Evolutionary conservation across 2,888 invertebrate species (phyloP), one percentile per base, ranked within the genome.

Genomic region (Cybosia mesomella): DNA sequence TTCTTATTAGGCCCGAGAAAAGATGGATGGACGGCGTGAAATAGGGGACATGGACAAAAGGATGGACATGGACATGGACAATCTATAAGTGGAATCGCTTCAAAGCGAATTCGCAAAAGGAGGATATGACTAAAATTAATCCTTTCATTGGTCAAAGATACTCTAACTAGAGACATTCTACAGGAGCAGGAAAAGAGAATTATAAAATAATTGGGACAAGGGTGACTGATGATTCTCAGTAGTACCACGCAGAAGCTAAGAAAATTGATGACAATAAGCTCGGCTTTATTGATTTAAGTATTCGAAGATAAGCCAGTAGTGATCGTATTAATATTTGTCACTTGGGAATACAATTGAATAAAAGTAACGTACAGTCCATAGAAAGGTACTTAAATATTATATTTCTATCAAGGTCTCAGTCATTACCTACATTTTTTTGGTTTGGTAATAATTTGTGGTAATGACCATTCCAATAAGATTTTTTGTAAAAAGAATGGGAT

Each of bases 401-500:
- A 49, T 9, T 49, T n/a, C 49, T n/a, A n/a, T n/a, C 49, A 49
- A 49, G 49, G 49, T 49, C 49, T 49, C 49, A 49, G 49, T 49
- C 49, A 49, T 49, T 49, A 49, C 49, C 49, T 18, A 49, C 8
- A 49, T 49, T 49, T 49, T 43, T 49, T 49, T 49, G 49, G n/a
- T 49, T 49, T 49, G 49, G 49, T 9, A 49, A 49, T 49, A 49
- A 49, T 49, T n/a, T 7, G 1, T 8, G 1, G 49, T 49, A 49
- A 49, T 49, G n/a, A 49, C 49, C 49, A 49, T 49, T 49, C 49
- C n/a, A 49, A 49, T 49, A 49, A n/a, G 49, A 49, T 49, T n/a
- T 49, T 49, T 49, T 49, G n/a, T 49, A 49, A 49, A n/a, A 9
- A 49, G 49, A 49, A 49, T 18, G 5, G 43, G 18, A 43, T 49